Percentiles rank a stretch among this genome's conserved stretches.
Conservation (phyloP, 2,888 invertebrate species). For the Protophormia terraenovae region DNA sequence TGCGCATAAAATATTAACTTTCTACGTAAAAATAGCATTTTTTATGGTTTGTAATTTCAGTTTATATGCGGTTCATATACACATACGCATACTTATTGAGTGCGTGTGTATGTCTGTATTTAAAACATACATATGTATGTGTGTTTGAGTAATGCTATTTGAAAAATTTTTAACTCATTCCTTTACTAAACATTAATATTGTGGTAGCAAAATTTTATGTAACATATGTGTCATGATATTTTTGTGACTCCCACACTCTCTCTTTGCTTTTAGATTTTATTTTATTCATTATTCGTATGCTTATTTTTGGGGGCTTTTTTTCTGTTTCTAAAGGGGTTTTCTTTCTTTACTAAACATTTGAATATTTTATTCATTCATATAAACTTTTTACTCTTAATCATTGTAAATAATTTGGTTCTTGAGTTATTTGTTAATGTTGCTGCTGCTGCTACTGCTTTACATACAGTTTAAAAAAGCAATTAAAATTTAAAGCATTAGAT, state of each 20-base stretch:
- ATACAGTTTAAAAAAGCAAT: slow-evolving; percentile 34
- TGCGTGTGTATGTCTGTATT: not conserved
- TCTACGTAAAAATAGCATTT: slow-evolving; percentile 31
- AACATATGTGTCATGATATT: slow-evolving; percentile 31
- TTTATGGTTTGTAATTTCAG: slow-evolving; percentile 49
- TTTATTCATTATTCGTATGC: not conserved
- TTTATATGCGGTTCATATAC: slow-evolving; percentile 35
- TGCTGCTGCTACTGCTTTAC: not conserved
- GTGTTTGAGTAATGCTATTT: slow-evolving; percentile 10
- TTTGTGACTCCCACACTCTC: not conserved
- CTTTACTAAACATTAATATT: not conserved
- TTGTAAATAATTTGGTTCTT: not conserved
- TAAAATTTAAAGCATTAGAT: slow-evolving; percentile 44
- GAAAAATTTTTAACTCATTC: slow-evolving; percentile 8
- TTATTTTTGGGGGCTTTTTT: not conserved
- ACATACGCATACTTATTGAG: too few relatives aligned
- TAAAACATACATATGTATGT: not conserved
- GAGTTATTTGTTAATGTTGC: not conserved
- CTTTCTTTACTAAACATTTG: not conserved
- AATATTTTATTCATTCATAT: slow-evolving; percentile 12
- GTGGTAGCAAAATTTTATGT: not conserved
- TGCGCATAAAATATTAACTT: slow-evolving; percentile 76
- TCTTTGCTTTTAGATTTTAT: not conserved
- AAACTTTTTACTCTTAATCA: not conserved
- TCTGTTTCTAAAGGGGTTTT: not conserved